Percentiles rank a stretch among this genome's conserved stretches.
Conservation (phyloP, 2,888 invertebrate species). For the Polydrusus cervinus region DNA sequence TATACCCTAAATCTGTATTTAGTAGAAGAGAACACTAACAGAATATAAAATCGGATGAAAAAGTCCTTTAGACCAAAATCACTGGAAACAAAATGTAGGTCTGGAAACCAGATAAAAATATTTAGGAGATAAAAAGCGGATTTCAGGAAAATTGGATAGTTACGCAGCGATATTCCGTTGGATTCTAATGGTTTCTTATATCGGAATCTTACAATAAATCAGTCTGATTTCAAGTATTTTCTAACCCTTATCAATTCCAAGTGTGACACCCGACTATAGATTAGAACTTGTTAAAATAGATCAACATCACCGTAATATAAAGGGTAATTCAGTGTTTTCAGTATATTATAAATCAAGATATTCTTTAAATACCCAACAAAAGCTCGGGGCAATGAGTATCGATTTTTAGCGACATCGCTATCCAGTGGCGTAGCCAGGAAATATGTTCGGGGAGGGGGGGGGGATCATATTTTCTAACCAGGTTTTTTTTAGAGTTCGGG, state of each 20-base stretch:
- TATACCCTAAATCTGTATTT: constrained; percentile 1
- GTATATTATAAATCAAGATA: too few species aligned
- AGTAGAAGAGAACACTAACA: not conserved
- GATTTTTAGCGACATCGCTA: too few species aligned
- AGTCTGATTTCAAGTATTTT: constrained; percentile 27
- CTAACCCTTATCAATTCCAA: constrained; percentile 29
- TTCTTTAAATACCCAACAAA: too few species aligned
- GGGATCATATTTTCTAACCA: too few species aligned
- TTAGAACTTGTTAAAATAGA: constrained; percentile 21
- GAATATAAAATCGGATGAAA: constrained; percentile 7
- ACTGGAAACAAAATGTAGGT: constrained; percentile 2
- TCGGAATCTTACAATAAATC: constrained; percentile 45
- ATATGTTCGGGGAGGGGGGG: too few species aligned
- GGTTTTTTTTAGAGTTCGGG: too few species aligned
- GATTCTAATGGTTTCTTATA: constrained; percentile 49
- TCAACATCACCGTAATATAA: constrained; percentile 1
- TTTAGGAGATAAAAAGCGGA: constrained; percentile 38
- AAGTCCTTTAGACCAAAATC: constrained; percentile 9
- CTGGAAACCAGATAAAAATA: constrained; percentile 32
- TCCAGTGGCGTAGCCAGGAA: too few species aligned
- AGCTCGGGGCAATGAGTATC: too few species aligned
- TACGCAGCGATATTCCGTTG: constrained; percentile 40
- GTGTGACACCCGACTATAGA: constrained; percentile 15
- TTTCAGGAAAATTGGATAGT: constrained; percentile 45
- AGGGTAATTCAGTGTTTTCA: not conserved